Evolutionary conservation across 2,113 vertebrate species (phyloP), one percentile per base, ranked within the genome.

Genomic region (Ictalurus furcatus): DNA sequence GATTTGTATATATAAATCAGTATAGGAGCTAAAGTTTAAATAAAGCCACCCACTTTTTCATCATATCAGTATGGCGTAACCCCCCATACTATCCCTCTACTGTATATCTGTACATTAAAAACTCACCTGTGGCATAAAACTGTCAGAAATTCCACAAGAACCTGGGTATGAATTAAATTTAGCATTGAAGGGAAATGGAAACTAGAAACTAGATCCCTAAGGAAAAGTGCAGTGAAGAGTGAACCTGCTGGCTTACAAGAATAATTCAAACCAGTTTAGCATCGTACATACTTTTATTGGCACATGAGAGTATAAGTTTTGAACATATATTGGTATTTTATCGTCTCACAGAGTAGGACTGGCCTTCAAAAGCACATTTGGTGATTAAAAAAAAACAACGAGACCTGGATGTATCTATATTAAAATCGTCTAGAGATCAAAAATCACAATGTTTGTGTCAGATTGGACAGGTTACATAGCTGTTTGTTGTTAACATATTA

Each of bases 361-460:
- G 90, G 83, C 73, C 84, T 80, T 91, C 73, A 86, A 91, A 92
- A 93, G 91, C 91, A 92, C 87, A 90, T 87, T 84, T 92, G 91
- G 88, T 86, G 87, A 91, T 89, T 44, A 34, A 44, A 52, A 48
- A n/a, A 84, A 87, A 67, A 80, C 80, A 85, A 86, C 73, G 2
- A 90, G 84, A 92, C 48, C 84, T 86, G 81, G 86, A 65, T 79
- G 58, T 81, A 87, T 87, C 78, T 90, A 61, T 87, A 65, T 90
- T 85, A 85, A 78, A 74, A 87, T 85, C 63, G 84, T 84, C 56
- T 79, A 85, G 76, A 88, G 83, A 90, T 82, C 61, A 73, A 59
- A 89, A 84, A 79, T 76, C 84, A 86, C n/a, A 73, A 89, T 84
- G 76, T 63, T 83, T 87, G 81, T 85, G 74, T 63, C 84, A 21